phyloP scores from a whole-genome alignment of 2,888 invertebrate genomes.

The Agonopterix heracliana region DNA sequence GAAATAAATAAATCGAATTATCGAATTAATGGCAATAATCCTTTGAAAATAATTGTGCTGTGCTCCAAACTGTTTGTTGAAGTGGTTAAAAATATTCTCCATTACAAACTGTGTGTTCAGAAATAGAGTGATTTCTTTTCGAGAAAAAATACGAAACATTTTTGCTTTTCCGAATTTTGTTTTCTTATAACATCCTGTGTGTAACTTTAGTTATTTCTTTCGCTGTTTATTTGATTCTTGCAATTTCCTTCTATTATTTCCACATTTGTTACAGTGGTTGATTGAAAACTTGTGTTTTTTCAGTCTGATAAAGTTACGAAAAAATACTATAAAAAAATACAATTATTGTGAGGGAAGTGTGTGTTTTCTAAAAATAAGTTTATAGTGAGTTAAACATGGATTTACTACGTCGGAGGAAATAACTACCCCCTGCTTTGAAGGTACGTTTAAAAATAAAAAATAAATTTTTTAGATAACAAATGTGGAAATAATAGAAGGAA shows the following conservation, averaged over 20 bases:
- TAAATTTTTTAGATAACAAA: too few species aligned
- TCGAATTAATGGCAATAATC: constrained; percentile 22
- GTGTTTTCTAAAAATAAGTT: constrained; percentile 3
- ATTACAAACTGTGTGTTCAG: background rate
- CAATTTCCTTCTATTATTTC: constrained; percentile 23
- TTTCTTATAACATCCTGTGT: constrained; percentile 38
- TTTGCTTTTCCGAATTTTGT: constrained; percentile 25
- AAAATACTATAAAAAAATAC: background rate
- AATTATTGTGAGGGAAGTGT: constrained; percentile 16
- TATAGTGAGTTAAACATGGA: constrained; percentile 29
- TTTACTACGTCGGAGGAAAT: constrained; percentile 20
- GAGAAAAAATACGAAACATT: background rate
- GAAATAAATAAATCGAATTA: constrained; percentile 14
- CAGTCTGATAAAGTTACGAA: background rate
- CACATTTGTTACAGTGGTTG: background rate
- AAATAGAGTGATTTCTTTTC: background rate
- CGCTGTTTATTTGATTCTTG: constrained; percentile 17
- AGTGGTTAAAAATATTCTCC: background rate
- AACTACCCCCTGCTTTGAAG: constrained; percentile 40
- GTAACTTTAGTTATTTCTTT: constrained; percentile 18
- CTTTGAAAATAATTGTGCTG: constrained; percentile 6
- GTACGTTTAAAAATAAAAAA: constrained; percentile 36
- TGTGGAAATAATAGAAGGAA: too few species aligned
- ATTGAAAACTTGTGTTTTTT: background rate
- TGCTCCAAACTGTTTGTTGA: constrained; percentile 6